phyloP scores from a whole-genome alignment of 1,140 invertebrate genomes.

The Calliphora vicina region DNA sequence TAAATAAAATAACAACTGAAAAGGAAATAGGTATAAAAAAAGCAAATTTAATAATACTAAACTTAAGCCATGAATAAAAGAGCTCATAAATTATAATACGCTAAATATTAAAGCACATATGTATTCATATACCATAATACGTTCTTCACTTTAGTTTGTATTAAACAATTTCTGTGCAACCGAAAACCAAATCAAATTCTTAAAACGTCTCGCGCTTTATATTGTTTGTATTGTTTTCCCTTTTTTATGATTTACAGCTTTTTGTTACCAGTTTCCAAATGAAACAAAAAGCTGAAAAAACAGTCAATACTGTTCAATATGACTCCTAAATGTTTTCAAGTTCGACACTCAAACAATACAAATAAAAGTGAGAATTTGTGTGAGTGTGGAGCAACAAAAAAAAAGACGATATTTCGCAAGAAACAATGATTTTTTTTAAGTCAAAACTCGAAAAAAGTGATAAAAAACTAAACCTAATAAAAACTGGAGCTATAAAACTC shows the following conservation, averaged over 20 bases:
- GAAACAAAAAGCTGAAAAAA: neutral
- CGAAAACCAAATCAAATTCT: neutral
- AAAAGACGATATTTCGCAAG: neutral
- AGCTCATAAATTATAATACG: slow-evolving; percentile 23
- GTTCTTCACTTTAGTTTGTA: neutral
- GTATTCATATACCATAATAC: neutral
- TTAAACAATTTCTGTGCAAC: too few relatives aligned
- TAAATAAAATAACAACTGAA: neutral
- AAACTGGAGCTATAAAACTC: neutral
- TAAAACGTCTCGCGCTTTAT: neutral
- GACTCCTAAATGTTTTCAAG: slow-evolving; percentile 17
- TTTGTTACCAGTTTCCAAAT: neutral
- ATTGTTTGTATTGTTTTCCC: slow-evolving; percentile 4
- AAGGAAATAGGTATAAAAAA: too few relatives aligned
- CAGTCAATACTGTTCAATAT: neutral
- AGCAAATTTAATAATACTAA: neutral
- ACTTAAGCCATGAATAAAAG: neutral
- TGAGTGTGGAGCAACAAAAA: too few relatives aligned
- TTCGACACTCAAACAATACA: neutral
- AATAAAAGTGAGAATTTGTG: slow-evolving; percentile 28
- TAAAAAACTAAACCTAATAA: neutral
- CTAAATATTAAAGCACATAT: too few relatives aligned
- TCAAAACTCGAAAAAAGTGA: neutral
- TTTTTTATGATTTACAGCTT: slow-evolving; percentile 30
- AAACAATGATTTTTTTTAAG: neutral